Evolutionary conservation across 2,797 vertebrate genomes (phyloP).

Genomic region (Siniperca obscura): DNA sequence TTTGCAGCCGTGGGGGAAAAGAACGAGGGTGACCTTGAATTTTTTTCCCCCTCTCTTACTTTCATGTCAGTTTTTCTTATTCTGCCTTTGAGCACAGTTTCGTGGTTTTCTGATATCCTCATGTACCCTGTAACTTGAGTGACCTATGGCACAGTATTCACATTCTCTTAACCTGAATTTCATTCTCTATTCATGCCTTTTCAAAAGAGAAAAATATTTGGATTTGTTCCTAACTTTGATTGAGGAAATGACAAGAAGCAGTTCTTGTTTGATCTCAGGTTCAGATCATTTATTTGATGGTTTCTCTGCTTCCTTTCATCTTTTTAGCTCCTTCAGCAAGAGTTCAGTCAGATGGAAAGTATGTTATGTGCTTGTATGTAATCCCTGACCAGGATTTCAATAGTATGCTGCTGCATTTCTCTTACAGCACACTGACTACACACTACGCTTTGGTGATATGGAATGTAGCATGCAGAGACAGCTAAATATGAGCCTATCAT

Average conservation of each 20-base stretch:
- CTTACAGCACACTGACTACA: conserved; percentile 19
- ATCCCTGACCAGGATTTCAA: conserved; percentile 67
- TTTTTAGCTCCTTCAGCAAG: conserved; percentile 55
- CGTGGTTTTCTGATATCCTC: conserved; percentile 50
- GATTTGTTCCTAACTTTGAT: conserved; percentile 57
- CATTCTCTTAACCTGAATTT: conserved; percentile 58
- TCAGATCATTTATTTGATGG: conserved; percentile 67
- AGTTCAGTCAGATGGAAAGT: conserved; percentile 60
- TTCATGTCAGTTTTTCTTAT: conserved; percentile 66
- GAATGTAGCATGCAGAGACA: conserved; percentile 26
- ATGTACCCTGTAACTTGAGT: conserved; percentile 30
- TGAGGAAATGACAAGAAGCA: conserved; percentile 55
- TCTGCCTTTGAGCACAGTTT: conserved; percentile 62
- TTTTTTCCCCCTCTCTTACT: conserved; percentile 62
- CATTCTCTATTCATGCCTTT: conserved; percentile 49
- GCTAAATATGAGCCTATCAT: conserved; percentile 27
- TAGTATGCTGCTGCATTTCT: conserved; percentile 33
- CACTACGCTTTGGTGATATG: conserved; percentile 10
- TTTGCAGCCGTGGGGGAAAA: conserved; percentile 72
- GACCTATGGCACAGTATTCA: conserved; percentile 53
- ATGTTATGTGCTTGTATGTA: conserved; percentile 47
- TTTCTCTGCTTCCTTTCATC: conserved; percentile 55
- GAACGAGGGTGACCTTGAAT: conserved; percentile 82
- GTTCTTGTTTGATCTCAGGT: conserved; percentile 68
- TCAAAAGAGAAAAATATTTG: conserved; percentile 55